phyloP scores from a whole-genome alignment of 1,140 invertebrate genomes.

The Cydia pomonella region DNA sequence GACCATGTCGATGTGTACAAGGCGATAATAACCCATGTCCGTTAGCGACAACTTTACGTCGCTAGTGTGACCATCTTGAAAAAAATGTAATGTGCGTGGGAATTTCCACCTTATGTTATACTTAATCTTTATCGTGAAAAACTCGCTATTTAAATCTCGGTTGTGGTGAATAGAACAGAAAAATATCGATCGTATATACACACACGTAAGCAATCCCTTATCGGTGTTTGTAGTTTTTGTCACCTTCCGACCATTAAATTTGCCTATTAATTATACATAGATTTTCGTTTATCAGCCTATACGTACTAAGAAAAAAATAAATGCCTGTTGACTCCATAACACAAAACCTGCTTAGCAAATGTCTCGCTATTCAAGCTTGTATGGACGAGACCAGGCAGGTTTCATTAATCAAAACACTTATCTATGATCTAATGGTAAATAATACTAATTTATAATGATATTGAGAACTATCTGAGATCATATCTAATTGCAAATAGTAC shows the following conservation, averaged over 20 bases:
- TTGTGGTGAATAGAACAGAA: too few relatives aligned
- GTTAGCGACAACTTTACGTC: neutral
- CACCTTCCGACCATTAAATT: too few relatives aligned
- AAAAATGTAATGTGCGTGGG: neutral
- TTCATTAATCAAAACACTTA: neutral
- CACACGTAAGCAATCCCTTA: neutral
- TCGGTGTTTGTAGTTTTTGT: too few relatives aligned
- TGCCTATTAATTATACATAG: too few relatives aligned
- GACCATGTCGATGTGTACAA: constrained; percentile 8
- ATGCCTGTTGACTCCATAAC: too few relatives aligned
- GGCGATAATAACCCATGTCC: constrained; percentile 14
- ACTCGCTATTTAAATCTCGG: too few relatives aligned
- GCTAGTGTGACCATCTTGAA: neutral
- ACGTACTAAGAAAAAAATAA: too few relatives aligned
- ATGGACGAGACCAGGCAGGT: neutral
- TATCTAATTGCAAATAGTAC: too few relatives aligned
- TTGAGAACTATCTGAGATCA: neutral
- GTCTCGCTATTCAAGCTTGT: neutral
- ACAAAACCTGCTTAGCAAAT: neutral
- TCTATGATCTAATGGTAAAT: neutral
- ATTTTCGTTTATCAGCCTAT: too few relatives aligned
- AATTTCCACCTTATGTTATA: neutral
- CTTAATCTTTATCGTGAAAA: neutral
- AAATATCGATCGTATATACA: too few relatives aligned
- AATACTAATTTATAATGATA: constrained; percentile 3